Conservation (phyloP, 92 coral and sea anemone genomes). For the Phymanthus crucifer region DNA sequence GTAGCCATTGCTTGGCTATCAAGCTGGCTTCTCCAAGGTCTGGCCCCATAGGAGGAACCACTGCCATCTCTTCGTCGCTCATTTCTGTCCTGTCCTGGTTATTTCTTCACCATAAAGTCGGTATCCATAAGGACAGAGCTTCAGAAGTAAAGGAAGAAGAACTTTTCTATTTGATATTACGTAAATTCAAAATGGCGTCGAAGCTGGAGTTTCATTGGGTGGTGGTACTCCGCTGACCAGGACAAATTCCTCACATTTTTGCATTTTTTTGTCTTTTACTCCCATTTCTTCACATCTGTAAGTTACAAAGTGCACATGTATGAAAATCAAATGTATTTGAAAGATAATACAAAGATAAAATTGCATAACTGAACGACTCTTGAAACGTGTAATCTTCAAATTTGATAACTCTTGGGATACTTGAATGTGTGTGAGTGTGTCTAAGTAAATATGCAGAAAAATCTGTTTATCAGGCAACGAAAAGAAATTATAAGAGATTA, state of each 20-base stretch:
- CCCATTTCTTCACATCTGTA: neutral
- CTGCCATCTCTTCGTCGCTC: constrained; percentile 72
- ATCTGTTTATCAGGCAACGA: too few relatives aligned
- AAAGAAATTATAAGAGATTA: too few relatives aligned
- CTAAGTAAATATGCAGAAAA: too few relatives aligned
- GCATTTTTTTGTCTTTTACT: neutral
- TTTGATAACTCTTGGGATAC: too few relatives aligned
- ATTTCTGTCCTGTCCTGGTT: constrained; percentile 17
- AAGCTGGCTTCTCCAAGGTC: constrained; percentile 34
- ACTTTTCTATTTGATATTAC: neutral
- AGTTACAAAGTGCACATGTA: too few relatives aligned
- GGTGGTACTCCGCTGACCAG: neutral
- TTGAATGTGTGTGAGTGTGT: too few relatives aligned
- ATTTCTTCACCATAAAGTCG: neutral
- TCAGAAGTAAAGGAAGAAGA: neutral
- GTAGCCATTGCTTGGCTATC: constrained; percentile 69
- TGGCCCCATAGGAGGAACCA: constrained; percentile 21
- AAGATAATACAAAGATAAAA: too few relatives aligned
- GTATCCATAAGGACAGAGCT: constrained; percentile 8
- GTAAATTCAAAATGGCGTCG: constrained; percentile 23
- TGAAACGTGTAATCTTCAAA: too few relatives aligned
- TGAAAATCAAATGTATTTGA: too few relatives aligned
- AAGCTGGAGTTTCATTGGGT: neutral
- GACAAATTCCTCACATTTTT: neutral
- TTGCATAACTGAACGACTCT: too few relatives aligned